Conservation (phyloP, 2,113 vertebrate genomes). For the Helogale parvula region DNA sequence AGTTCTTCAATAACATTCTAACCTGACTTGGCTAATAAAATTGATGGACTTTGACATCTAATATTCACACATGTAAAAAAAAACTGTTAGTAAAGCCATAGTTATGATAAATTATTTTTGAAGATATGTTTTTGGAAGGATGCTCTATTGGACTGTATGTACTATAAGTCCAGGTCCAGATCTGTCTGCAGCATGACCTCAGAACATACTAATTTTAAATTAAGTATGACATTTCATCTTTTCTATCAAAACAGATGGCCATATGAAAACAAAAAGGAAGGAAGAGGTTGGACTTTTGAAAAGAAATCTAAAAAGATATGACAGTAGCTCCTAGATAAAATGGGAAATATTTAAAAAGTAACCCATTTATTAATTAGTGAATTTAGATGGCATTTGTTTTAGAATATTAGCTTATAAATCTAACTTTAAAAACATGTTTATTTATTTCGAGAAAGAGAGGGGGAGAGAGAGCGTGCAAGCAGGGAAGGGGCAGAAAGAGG, state of each 20-base stretch:
- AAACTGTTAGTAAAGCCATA: slow-evolving; percentile 5
- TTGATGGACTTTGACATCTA: slow-evolving; percentile 49
- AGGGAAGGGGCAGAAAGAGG: no score
- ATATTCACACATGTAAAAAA: slow-evolving; percentile 41
- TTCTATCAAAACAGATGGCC: slow-evolving; percentile 43
- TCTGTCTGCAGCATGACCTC: background rate
- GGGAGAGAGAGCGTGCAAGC: no score
- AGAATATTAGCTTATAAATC: slow-evolving; percentile 22
- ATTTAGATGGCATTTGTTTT: background rate
- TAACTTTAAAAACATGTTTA: background rate
- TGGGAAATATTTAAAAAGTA: background rate
- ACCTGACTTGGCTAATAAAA: slow-evolving; percentile 45
- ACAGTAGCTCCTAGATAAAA: background rate
- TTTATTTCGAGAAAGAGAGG: no score
- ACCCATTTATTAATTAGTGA: background rate
- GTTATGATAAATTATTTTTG: slow-evolving; percentile 58
- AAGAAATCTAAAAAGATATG: slow-evolving; percentile 43
- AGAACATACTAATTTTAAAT: slow-evolving; percentile 67
- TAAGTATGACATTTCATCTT: slow-evolving; percentile 61
- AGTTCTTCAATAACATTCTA: slow-evolving; percentile 32
- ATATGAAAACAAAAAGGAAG: slow-evolving; percentile 47
- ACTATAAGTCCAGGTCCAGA: background rate
- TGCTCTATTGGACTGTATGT: background rate
- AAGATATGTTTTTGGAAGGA: background rate
- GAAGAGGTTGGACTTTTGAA: slow-evolving; percentile 25